Evolutionary conservation across 2,113 vertebrate genomes (phyloP).

Genomic region (Terrapene triunguis): DNA sequence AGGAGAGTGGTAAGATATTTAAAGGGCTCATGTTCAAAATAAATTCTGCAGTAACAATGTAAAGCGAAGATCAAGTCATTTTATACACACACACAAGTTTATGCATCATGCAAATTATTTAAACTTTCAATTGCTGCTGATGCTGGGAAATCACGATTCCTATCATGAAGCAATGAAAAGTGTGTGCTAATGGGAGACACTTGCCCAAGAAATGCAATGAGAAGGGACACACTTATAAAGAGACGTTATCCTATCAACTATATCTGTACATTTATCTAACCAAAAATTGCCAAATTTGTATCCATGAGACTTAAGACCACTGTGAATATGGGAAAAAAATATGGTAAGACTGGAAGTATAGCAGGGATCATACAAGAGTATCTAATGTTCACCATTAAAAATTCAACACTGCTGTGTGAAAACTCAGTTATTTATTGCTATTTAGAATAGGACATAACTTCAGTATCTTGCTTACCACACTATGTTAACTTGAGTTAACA

Average conservation of each 20-base stretch:
- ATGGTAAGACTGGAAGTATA: not conserved
- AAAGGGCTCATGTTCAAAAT: not conserved
- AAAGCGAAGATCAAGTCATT: not conserved
- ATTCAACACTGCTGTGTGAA: not conserved
- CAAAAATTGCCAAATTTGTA: not conserved
- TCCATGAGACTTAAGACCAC: not conserved
- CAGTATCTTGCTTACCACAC: not conserved
- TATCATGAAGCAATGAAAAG: not conserved
- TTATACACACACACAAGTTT: not conserved
- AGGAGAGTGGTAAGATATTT: slow-evolving; percentile 83
- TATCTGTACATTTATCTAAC: not conserved
- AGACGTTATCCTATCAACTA: not conserved
- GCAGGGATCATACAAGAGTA: not conserved
- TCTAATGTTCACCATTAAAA: not conserved
- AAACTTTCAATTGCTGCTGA: not conserved
- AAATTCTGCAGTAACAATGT: not conserved
- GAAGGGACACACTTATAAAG: not conserved
- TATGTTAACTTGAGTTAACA: not conserved
- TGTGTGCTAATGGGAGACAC: not conserved
- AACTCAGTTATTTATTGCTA: not conserved
- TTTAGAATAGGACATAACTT: not conserved
- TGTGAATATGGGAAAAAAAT: not conserved
- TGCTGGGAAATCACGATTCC: not conserved
- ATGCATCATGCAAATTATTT: not conserved
- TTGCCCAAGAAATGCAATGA: not conserved